Percentiles rank a stretch among this genome's conserved stretches.
Conservation (phyloP, 92 coral and sea anemone genomes). For the Blastomussa wellsi region DNA sequence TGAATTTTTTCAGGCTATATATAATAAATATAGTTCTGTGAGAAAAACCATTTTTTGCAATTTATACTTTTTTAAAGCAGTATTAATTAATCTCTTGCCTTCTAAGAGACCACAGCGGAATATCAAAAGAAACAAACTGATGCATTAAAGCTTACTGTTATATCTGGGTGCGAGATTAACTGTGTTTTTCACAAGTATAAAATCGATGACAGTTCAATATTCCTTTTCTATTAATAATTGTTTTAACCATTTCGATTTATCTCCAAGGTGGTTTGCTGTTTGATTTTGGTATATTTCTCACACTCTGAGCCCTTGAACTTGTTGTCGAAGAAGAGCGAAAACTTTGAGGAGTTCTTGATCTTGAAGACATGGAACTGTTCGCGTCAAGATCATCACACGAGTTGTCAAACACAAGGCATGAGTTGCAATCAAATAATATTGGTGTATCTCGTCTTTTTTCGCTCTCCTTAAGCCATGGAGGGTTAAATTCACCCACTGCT, state of each 20-base stretch:
- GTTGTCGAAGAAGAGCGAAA: constrained; percentile 8
- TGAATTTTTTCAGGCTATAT: too few relatives aligned
- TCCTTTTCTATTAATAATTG: too few relatives aligned
- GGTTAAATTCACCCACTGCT: constrained; percentile 49
- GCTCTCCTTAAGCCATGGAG: constrained; percentile 79
- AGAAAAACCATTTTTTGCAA: too few relatives aligned
- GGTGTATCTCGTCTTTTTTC: constrained; percentile 55
- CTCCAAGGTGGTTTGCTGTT: constrained; percentile 43
- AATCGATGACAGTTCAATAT: neutral
- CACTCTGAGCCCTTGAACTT: constrained; percentile 17
- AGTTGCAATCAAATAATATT: constrained; percentile 61
- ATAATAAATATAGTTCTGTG: too few relatives aligned
- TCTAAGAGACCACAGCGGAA: too few relatives aligned
- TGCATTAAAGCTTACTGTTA: too few relatives aligned
- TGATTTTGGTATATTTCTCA: neutral
- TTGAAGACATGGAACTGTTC: neutral
- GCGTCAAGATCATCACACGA: constrained; percentile 21
- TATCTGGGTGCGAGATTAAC: too few relatives aligned
- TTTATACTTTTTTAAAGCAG: too few relatives aligned
- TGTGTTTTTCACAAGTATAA: too few relatives aligned
- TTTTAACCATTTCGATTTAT: neutral
- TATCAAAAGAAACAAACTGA: neutral
- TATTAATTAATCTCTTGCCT: too few relatives aligned
- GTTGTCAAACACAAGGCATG: constrained; percentile 45
- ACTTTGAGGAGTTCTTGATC: constrained; percentile 26